phyloP scores from a whole-genome alignment of 1,140 invertebrate genomes.

The Papilio glaucus region DNA sequence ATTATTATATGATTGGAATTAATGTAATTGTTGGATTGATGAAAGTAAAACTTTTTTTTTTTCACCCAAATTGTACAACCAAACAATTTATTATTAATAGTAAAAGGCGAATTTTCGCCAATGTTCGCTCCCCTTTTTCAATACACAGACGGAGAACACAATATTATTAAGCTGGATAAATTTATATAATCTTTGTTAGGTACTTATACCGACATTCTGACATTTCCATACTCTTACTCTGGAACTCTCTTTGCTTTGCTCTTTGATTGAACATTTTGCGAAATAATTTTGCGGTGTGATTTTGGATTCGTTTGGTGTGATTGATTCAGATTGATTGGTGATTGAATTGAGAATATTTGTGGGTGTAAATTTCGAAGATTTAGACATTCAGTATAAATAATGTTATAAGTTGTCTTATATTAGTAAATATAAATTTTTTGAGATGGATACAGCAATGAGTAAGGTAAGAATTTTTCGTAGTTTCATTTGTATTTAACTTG shows the following conservation, averaged over 20 bases:
- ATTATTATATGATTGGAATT: too few relatives aligned
- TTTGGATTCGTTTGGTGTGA: neutral
- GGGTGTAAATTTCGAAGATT: slow-evolving; percentile 7
- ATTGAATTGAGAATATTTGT: neutral
- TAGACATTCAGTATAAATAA: slow-evolving; percentile 2
- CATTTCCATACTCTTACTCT: too few relatives aligned
- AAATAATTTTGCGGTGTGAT: slow-evolving; percentile 15
- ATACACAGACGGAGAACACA: too few relatives aligned
- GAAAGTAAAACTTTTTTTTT: too few relatives aligned
- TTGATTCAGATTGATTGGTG: neutral
- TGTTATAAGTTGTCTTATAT: slow-evolving; percentile 19
- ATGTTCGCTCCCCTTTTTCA: too few relatives aligned
- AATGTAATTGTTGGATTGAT: too few relatives aligned
- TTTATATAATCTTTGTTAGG: too few relatives aligned
- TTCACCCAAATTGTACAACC: too few relatives aligned
- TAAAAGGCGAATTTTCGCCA: too few relatives aligned
- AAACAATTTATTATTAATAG: too few relatives aligned
- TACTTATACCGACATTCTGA: too few relatives aligned
- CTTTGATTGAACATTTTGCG: slow-evolving; percentile 22
- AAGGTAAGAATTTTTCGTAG: slow-evolving; percentile 3
- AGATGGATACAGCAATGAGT: slow-evolving; percentile 31
- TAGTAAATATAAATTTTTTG: neutral
- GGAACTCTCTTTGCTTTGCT: neutral
- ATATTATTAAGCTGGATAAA: too few relatives aligned
- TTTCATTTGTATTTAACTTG: neutral